Base-by-base conservation (phyloP, 2,113 vertebrate genomes). In the Cettia cetti region DNA sequence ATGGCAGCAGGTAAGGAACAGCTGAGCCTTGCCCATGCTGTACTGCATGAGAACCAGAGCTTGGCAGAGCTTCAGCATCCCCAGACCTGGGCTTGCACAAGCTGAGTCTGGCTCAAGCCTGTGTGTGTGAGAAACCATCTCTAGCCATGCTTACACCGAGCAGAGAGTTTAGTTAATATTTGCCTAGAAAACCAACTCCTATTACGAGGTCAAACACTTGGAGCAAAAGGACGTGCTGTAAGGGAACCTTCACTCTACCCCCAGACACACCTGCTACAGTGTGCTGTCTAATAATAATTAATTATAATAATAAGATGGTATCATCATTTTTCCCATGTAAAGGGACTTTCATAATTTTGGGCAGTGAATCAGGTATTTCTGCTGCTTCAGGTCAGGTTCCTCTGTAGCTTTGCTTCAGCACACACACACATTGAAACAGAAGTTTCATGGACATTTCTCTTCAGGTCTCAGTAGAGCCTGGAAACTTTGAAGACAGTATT, bases 211-310 rank as follows among this genome's bases (percentile, higher is more conserved):
- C 77, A 53, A 72, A 86, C 70, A 54, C 54, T 35, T 31, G 49
- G 44, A 89, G 53, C 4, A 1, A 82, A 93, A 86, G 68, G 33
- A 69, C 0, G 0, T 49, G 40, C 37, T 4, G 1, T 52, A 33
- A 60, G 35, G 45, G 23, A 82, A 70, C 7, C n/a, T 35, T 42
- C 13, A 10, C 31, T 49, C 82, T 45, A 14, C 9, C 30, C 42
- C 7, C 0, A 0, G 75, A n/a, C 49, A 72, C 5, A 9, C 11
- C 21, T 1, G 2, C 53, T 54, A 15, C 10, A 23, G 27, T 33
- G 31, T 33, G 8, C 10, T 45, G n/a, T 42, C 91, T 53, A 86
- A 76, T 6, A 76, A 60, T 26, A 61, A 56, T 42, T 42, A 42
- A 14, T 42, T 13, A 42, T 14, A 42, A 42, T 6, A 76, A 60